These are phyloP conservation scores for Sapayoa aenigma DNA, from an alignment of 2,113 vertebrate genomes.

Conservation along the genomic window DNA sequence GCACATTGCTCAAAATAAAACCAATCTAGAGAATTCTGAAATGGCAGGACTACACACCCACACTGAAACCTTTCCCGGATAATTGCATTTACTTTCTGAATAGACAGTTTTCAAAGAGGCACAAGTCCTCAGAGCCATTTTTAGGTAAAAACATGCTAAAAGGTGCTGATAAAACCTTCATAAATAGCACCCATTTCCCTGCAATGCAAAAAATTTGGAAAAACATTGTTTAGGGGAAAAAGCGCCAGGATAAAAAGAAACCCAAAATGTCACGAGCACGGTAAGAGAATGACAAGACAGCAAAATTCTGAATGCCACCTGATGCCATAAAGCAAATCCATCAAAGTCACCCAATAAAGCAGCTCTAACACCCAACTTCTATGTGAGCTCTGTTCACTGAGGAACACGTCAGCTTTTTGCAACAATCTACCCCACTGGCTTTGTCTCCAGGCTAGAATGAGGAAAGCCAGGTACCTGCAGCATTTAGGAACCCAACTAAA, in stretches of 20 bases:
- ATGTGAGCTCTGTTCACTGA: neutral
- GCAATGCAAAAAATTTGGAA: neutral
- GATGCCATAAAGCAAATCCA: constrained; percentile 32
- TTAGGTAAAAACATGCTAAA: constrained; percentile 15
- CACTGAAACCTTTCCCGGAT: constrained; percentile 15
- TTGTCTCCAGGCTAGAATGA: neutral
- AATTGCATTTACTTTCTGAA: constrained; percentile 52
- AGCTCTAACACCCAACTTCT: neutral
- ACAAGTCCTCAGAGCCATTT: constrained; percentile 14
- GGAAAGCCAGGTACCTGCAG: neutral
- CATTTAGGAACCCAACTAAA: neutral
- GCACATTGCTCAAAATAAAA: constrained; percentile 55
- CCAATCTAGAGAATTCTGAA: constrained; percentile 48
- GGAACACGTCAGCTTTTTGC: neutral
- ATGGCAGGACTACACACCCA: constrained; percentile 40
- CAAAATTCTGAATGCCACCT: constrained; percentile 27
- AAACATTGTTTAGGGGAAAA: neutral
- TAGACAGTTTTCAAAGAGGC: constrained; percentile 10
- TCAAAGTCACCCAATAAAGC: neutral
- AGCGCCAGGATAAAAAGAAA: neutral
- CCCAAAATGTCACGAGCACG: neutral
- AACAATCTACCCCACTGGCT: neutral
- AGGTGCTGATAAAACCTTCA: constrained; percentile 20
- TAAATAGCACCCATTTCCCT: constrained; percentile 1
- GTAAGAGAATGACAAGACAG: neutral